phyloP scores from a whole-genome alignment of 2,113 vertebrate genomes.

The Felis catus region DNA sequence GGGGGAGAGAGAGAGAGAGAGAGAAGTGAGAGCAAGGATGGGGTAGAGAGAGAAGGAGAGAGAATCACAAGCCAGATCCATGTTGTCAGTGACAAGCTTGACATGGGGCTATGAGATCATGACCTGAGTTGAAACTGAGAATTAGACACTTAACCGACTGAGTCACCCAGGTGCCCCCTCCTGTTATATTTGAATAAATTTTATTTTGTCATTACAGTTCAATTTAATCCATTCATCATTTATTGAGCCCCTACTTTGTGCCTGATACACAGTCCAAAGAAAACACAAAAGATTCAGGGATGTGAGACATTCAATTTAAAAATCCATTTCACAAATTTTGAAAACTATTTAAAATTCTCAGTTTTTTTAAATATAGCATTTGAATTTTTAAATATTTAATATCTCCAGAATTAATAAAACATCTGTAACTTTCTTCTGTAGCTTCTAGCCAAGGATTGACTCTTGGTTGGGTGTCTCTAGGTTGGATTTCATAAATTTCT shows the following conservation, averaged over 20 bases:
- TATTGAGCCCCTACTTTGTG: not conserved
- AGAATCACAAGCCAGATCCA: too few species aligned
- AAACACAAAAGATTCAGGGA: not conserved
- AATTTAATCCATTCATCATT: not conserved
- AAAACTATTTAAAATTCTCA: not conserved
- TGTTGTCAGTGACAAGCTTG: too few species aligned
- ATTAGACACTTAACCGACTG: too few species aligned
- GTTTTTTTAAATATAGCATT: not conserved
- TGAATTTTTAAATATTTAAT: constrained; percentile 8
- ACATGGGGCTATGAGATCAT: too few species aligned
- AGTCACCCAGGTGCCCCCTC: not conserved
- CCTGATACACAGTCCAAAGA: not conserved
- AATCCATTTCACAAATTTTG: not conserved
- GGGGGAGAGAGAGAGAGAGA: too few species aligned
- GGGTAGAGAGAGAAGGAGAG: too few species aligned
- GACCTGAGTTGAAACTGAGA: too few species aligned
- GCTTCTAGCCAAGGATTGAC: not conserved
- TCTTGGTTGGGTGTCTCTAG: not conserved
- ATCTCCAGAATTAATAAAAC: not conserved
- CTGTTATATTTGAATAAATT: not conserved
- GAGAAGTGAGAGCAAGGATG: too few species aligned
- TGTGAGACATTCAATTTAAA: not conserved
- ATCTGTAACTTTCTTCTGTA: not conserved
- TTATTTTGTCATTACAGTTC: not conserved
- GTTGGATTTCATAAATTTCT: not conserved